A percentile compares a stretch with the other conserved stretches of the same genome.
Conservation (phyloP, 2,888 invertebrate genomes). For the Macropis europaea region DNA sequence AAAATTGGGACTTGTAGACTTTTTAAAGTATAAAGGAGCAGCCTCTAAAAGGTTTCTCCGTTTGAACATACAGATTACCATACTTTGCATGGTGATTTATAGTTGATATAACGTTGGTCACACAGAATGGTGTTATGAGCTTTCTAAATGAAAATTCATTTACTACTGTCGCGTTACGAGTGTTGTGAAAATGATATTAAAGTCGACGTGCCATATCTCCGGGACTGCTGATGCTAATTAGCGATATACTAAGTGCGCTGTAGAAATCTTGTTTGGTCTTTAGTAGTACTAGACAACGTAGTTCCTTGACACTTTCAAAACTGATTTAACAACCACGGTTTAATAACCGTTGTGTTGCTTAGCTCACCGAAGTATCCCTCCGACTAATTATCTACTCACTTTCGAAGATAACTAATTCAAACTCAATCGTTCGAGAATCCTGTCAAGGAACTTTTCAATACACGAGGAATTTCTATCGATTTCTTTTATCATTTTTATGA, state of each 20-base stretch:
- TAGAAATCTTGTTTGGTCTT: constrained; percentile 41
- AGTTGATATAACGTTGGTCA: neutral
- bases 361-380: constrained; percentile 15
- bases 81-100: too few relatives aligned
- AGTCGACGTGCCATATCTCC: constrained; percentile 46
- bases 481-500: too few relatives aligned
- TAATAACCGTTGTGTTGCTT: constrained; percentile 20
- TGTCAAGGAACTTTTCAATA: neutral
- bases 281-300: neutral
- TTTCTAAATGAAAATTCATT: neutral
- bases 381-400: constrained; percentile 19
- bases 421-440: neutral
- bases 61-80: too few relatives aligned
- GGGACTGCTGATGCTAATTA: constrained; percentile 48
- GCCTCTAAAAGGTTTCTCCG: too few relatives aligned
- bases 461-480: too few relatives aligned
- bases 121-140: neutral
- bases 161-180: constrained; percentile 1
- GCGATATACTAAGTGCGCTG: constrained; percentile 41
- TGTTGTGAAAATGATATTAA: constrained; percentile 35
- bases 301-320: constrained; percentile 26
- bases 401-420: neutral
- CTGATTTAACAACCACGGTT: constrained; percentile 32
- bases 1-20: too few relatives aligned
- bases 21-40: too few relatives aligned